Percentiles rank a stretch among this genome's conserved stretches.
Evolutionary conservation across 2,797 vertebrate genomes (phyloP).

Genomic region (Poeciliopsis turneri): DNA sequence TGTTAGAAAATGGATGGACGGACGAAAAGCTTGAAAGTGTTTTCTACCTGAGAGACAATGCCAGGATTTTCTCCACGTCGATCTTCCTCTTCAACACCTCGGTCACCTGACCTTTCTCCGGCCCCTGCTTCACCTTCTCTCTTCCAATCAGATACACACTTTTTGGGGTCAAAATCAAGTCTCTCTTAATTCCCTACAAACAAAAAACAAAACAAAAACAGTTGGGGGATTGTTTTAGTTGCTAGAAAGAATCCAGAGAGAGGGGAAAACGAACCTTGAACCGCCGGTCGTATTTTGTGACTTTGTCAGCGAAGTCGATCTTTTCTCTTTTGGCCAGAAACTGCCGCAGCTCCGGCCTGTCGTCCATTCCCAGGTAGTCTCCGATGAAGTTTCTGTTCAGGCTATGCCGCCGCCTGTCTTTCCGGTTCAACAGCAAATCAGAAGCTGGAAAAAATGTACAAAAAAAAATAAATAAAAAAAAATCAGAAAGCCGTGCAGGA

Average conservation of each 20-base stretch:
- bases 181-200: slow-evolving; percentile 90
- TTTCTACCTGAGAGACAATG: slow-evolving; percentile 90
- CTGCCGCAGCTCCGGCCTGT: slow-evolving; percentile 92
- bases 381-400: slow-evolving; percentile 98
- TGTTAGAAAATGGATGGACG: too few relatives aligned
- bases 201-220: background rate
- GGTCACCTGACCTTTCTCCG: slow-evolving; percentile 93
- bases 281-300: slow-evolving; percentile 93
- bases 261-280: slow-evolving; percentile 87
- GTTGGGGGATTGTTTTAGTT: background rate
- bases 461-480: background rate
- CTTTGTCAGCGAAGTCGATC: slow-evolving; percentile 94
- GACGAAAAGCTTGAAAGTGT: too few relatives aligned
- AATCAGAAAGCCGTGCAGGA: slow-evolving; percentile 8
- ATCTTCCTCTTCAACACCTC: slow-evolving; percentile 94
- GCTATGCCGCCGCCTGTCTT: slow-evolving; percentile 95
- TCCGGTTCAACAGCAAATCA: slow-evolving; percentile 93
- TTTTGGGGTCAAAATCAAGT: slow-evolving; percentile 94
- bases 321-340: slow-evolving; percentile 96
- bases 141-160: slow-evolving; percentile 94
- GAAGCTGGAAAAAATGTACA: slow-evolving; percentile 81
- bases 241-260: background rate
- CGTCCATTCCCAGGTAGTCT: slow-evolving; percentile 97
- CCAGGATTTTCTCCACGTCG: slow-evolving; percentile 91
- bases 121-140: slow-evolving; percentile 95